These are phyloP conservation scores for Gymnothorax javanicus DNA, from an alignment of 2,797 vertebrate genomes.

Conservation along the genomic window DNA sequence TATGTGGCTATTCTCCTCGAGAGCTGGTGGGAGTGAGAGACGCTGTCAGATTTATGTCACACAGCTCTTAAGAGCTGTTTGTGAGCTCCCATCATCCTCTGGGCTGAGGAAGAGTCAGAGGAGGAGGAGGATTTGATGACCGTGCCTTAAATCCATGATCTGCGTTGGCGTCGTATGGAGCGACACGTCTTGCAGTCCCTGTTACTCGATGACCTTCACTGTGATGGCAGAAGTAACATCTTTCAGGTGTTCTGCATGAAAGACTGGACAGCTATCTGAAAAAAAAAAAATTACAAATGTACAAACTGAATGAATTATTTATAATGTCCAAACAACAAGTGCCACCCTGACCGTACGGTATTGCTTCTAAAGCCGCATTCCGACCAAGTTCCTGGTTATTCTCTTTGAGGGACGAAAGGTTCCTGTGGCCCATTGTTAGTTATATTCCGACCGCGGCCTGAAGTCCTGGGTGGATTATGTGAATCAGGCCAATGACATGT, in stretches of 20 bases:
- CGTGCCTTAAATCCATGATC: constrained; percentile 35
- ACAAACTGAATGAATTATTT: neutral
- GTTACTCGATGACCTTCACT: constrained; percentile 48
- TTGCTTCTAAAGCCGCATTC: too few species aligned
- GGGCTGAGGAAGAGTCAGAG: constrained; percentile 9
- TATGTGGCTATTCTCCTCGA: constrained; percentile 22
- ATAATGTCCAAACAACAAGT: neutral
- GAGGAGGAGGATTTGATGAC: constrained; percentile 41
- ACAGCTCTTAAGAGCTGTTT: neutral
- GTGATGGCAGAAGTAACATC: constrained; percentile 32
- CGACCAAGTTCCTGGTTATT: too few species aligned
- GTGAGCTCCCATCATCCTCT: neutral
- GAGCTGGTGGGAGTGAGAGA: constrained; percentile 5
- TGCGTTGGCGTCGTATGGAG: constrained; percentile 36
- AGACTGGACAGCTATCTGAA: constrained; percentile 9
- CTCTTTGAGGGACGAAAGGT: too few species aligned
- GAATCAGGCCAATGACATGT: too few species aligned
- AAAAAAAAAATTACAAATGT: neutral
- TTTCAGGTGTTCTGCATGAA: constrained; percentile 4
- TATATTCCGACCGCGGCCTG: too few species aligned
- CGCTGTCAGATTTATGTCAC: constrained; percentile 18
- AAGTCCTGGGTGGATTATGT: too few species aligned
- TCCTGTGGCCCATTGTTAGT: too few species aligned
- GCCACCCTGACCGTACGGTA: neutral
- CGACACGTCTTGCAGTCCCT: constrained; percentile 47